Conservation (phyloP, 2,888 invertebrate species). For the Drosophila demipolita region DNA sequence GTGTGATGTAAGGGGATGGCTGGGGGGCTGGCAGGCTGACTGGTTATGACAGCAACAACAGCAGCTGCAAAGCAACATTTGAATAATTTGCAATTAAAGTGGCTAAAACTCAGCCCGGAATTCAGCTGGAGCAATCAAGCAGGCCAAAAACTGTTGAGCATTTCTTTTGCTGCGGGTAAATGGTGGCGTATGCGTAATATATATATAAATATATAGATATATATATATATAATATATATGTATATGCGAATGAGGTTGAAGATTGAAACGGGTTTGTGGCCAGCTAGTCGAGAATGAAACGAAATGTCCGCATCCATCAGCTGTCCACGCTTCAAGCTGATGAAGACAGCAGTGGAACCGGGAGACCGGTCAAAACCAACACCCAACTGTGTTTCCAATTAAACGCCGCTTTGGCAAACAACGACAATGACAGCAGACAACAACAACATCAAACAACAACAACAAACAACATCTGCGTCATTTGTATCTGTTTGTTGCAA, state of each 20-base stretch:
- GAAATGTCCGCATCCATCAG: constrained; percentile 78
- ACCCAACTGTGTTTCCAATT: constrained; percentile 81
- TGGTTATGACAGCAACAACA: constrained; percentile 72
- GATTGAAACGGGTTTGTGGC: constrained; percentile 56
- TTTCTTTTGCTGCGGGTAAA: constrained; percentile 45
- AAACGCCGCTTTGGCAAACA: constrained; percentile 71
- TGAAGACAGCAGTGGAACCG: constrained; percentile 60
- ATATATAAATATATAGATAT: constrained; percentile 6
- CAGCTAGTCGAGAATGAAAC: constrained; percentile 43
- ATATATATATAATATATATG: constrained; percentile 10
- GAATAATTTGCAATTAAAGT: constrained; percentile 79
- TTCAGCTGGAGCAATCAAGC: constrained; percentile 47
- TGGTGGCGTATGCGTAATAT: constrained; percentile 77
- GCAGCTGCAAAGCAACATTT: constrained; percentile 63
- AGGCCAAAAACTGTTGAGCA: constrained; percentile 27
- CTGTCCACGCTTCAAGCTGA: constrained; percentile 66
- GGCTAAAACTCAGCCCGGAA: constrained; percentile 38
- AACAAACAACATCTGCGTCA: constrained; percentile 37
- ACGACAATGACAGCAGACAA: constrained; percentile 21
- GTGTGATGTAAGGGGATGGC: constrained; percentile 5
- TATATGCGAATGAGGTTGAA: constrained; percentile 42
- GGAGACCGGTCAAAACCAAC: constrained; percentile 76
- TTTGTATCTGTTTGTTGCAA: constrained; percentile 61
- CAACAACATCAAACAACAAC: constrained; percentile 29
- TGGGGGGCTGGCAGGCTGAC: constrained; percentile 39